Conservation (phyloP, 1,140 invertebrate species). For the Liolophura sinensis region DNA sequence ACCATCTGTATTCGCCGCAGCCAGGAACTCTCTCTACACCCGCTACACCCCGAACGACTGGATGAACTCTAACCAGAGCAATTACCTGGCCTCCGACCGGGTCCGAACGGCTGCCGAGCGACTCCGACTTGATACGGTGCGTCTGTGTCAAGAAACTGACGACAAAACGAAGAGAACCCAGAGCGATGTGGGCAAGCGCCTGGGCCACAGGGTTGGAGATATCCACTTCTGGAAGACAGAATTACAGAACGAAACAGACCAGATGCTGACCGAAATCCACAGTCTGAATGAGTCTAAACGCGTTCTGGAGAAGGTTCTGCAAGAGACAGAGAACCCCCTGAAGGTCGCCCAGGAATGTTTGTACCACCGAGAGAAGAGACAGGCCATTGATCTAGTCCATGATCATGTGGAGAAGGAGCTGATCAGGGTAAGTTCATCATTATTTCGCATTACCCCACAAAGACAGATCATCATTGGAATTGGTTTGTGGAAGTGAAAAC, state of each 20-base stretch:
- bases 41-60: slow-evolving; percentile 88
- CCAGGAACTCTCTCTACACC: slow-evolving; percentile 59
- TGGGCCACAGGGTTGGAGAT: slow-evolving; percentile 87
- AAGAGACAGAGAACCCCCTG: slow-evolving; percentile 87
- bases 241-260: slow-evolving; percentile 81
- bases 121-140: slow-evolving; percentile 54
- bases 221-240: slow-evolving; percentile 94
- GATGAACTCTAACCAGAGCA: slow-evolving; percentile 81
- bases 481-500: too few species aligned
- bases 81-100: slow-evolving; percentile 81
- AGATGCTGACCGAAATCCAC: slow-evolving; percentile 79
- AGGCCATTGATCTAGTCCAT: slow-evolving; percentile 78
- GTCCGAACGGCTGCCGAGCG: slow-evolving; percentile 56
- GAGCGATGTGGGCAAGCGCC: slow-evolving; percentile 55
- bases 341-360: slow-evolving; percentile 92
- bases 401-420: slow-evolving; percentile 82
- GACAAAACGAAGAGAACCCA: slow-evolving; percentile 58
- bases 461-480: too few species aligned
- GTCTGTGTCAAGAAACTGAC: slow-evolving; percentile 57
- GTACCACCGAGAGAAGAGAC: slow-evolving; percentile 85
- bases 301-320: slow-evolving; percentile 79
- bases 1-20: slow-evolving; percentile 57
- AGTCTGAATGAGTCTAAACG: slow-evolving; percentile 75
- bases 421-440: slow-evolving; percentile 62
- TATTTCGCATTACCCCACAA: not conserved